Percentiles rank a stretch among this genome's conserved stretches.
These are phyloP conservation scores for Leptogaster cylindrica DNA, from an alignment of 2,888 invertebrate species.

Conservation along the genomic window DNA sequence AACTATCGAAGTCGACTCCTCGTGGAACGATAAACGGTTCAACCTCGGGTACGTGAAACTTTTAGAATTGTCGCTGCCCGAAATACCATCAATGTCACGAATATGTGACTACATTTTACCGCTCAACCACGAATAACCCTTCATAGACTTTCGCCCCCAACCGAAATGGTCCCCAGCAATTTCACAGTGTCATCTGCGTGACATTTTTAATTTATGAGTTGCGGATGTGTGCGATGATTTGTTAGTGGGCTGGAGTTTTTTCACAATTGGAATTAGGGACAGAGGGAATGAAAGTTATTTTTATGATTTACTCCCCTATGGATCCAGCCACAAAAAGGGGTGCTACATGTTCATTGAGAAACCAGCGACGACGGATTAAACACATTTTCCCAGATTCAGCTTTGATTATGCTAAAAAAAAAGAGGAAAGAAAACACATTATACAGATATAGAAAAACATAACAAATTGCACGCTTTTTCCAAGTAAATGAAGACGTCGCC, in stretches of 20 bases:
- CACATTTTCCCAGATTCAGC: too few species aligned
- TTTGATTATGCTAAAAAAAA: too few species aligned
- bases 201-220: constrained; percentile 45
- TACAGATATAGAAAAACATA: too few species aligned
- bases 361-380: too few species aligned
- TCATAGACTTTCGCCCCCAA: background rate
- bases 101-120: background rate
- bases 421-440: too few species aligned
- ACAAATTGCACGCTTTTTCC: too few species aligned
- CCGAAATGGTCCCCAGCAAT: constrained; percentile 25
- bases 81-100: constrained; percentile 2
- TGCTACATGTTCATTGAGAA: too few species aligned
- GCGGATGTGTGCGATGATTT: constrained; percentile 41
- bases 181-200: constrained; percentile 42
- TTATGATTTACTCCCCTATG: constrained; percentile 19
- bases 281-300: background rate
- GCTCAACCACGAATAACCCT: background rate
- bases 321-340: too few species aligned
- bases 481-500: too few species aligned
- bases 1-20: background rate
- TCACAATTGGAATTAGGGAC: background rate
- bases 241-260: constrained; percentile 10
- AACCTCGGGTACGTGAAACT: background rate
- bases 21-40: background rate
- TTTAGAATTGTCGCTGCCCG: background rate